Percentiles rank a stretch among this genome's conserved stretches.
phyloP scores from a whole-genome alignment of 2,888 invertebrate genomes.

The Dendrolimus pini region DNA sequence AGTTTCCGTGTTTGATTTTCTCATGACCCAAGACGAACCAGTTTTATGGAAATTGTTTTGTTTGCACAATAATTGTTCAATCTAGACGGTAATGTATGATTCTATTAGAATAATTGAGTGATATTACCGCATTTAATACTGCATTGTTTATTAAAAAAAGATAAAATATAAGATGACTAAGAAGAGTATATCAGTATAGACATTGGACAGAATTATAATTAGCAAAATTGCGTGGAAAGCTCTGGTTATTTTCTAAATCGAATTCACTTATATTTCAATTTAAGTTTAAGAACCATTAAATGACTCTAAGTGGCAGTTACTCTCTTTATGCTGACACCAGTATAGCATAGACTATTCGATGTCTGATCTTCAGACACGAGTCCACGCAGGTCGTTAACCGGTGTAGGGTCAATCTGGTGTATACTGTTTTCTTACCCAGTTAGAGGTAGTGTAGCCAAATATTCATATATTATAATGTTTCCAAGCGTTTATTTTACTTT shows the following conservation, averaged over 20 bases:
- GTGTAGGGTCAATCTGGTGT: constrained; percentile 25
- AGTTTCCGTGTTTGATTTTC: constrained; percentile 39
- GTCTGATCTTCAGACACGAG: constrained; percentile 12
- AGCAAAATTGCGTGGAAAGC: too few species aligned
- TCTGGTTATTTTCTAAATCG: too few species aligned
- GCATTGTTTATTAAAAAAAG: too few species aligned
- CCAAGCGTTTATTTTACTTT: not conserved
- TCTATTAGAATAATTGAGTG: not conserved
- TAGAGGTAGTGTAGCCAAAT: constrained; percentile 30
- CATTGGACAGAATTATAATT: too few species aligned
- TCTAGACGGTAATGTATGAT: not conserved
- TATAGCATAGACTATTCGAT: constrained; percentile 1
- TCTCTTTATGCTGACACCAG: not conserved
- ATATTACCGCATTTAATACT: too few species aligned
- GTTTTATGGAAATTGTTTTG: constrained; percentile 31
- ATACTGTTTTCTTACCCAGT: constrained; percentile 18
- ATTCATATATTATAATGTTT: constrained; percentile 18
- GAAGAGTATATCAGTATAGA: too few species aligned
- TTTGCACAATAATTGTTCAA: not conserved
- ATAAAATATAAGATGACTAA: too few species aligned
- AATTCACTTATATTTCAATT: too few species aligned
- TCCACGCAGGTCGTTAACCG: constrained; percentile 21
- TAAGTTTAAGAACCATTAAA: too few species aligned
- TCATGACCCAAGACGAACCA: constrained; percentile 38
- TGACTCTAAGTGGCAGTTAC: too few species aligned